Base-by-base conservation (phyloP, 2,113 vertebrate species). In the Hiodon alosoides region DNA sequence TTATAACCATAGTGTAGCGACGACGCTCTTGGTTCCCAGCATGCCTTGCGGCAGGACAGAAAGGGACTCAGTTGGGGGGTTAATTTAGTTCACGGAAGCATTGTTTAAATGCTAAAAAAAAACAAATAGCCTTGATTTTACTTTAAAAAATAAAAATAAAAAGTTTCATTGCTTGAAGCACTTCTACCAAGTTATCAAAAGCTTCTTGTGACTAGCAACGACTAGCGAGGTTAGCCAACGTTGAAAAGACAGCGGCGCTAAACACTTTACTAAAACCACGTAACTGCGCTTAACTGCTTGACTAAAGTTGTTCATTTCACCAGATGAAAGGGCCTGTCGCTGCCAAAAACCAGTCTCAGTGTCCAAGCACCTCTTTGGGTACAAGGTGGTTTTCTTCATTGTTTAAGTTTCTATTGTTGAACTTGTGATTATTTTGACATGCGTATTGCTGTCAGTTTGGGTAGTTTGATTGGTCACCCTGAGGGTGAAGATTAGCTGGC, bases 381-480 rank as follows among this genome's bases (percentile, higher is more conserved):
- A 97, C 95, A 84, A 97, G 93, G 86, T 94, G 95, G 83, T 91
- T 95, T 86, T 98, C 96, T 85, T 97, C 95, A 89, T 92, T 94
- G 64, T 96, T 95, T 90, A 96, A 95, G 96, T 98, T 87, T 94
- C 92, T 93, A 91, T 92, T 88, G 31, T 31, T 31, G 31, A 31
- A 31, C 31, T 31, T 31, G 31, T 31, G 31, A 1, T 31, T 31
- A 31, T 31, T 31, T 31, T 31, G 31, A 31, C 31, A 31, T 31
- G 31, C 31, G 31, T 31, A 31, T 31, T 31, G 31, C 31, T 31
- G 31, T 31, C 31, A 31, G 31, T 31, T 31, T 31, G 31, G 31
- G 31, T 31, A 31, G 31, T 31, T 31, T 2, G 31, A 31, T 31
- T 2, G 31, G 31, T 31, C 31, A 31, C 31, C 31, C 31, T 31